Evolutionary conservation across 1,140 invertebrate genomes (phyloP).

Genomic region (Adoxophyes honmai): DNA sequence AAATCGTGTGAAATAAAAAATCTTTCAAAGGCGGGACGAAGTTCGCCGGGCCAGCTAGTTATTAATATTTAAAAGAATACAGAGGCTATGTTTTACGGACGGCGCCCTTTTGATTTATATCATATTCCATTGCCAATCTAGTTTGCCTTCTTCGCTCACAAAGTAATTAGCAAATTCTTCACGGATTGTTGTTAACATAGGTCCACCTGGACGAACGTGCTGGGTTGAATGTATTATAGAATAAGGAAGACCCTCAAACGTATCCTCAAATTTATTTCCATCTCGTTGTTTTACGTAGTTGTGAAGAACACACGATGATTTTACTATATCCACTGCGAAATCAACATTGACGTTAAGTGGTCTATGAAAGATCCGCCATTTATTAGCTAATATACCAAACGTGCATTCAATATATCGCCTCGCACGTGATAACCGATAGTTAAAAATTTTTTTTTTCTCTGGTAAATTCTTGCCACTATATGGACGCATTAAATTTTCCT

Average conservation of each 20-base stretch:
- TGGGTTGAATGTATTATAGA: slow-evolving; percentile 27
- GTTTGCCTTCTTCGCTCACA: slow-evolving; percentile 27
- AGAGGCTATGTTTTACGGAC: background rate
- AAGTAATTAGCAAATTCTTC: slow-evolving; percentile 33
- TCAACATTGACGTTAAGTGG: slow-evolving; percentile 43
- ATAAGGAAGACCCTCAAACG: slow-evolving; percentile 25
- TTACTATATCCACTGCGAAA: slow-evolving; percentile 44
- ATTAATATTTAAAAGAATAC: background rate
- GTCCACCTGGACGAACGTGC: slow-evolving; percentile 25
- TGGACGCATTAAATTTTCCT: too few relatives aligned
- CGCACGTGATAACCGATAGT: too few relatives aligned
- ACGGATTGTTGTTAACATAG: slow-evolving; percentile 27
- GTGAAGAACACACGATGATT: slow-evolving; percentile 54
- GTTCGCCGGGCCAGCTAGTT: too few relatives aligned
- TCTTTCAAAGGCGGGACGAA: too few relatives aligned
- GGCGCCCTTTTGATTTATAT: slow-evolving; percentile 21
- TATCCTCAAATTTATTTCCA: slow-evolving; percentile 46
- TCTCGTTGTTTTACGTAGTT: slow-evolving; percentile 55
- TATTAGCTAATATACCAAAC: slow-evolving; percentile 46
- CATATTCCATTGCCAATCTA: slow-evolving; percentile 28
- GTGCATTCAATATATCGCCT: too few relatives aligned
- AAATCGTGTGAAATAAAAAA: too few relatives aligned
- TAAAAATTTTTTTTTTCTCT: too few relatives aligned
- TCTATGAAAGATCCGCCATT: slow-evolving; percentile 56
- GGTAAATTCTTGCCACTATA: too few relatives aligned